Conservation (phyloP, 2,113 vertebrate genomes). For the Nanorana parkeri region DNA sequence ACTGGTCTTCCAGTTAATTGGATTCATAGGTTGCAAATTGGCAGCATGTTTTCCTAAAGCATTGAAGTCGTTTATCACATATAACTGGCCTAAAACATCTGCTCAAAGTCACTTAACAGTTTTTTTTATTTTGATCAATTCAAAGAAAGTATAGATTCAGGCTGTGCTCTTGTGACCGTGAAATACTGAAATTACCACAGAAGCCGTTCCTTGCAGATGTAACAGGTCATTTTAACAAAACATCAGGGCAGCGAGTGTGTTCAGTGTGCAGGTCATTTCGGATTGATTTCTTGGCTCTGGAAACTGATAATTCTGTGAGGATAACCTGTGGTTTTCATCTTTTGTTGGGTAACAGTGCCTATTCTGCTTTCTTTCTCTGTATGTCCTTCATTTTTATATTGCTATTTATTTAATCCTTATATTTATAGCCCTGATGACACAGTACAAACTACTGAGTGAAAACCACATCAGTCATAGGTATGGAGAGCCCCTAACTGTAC, state of each 20-base stretch:
- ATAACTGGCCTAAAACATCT: not conserved
- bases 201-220: slow-evolving; percentile 6
- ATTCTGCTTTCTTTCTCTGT: no score
- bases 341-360: no score
- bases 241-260: slow-evolving; percentile 14
- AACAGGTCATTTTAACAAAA: slow-evolving; percentile 19
- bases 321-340: not conserved
- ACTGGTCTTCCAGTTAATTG: no score
- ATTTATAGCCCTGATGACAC: no score
- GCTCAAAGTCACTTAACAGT: not conserved
- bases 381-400: no score
- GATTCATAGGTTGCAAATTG: no score
- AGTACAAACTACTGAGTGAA: no score
- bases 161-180: not conserved
- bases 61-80: not conserved
- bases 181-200: not conserved
- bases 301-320: slow-evolving; percentile 27
- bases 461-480: no score
- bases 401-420: no score
- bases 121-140: not conserved
- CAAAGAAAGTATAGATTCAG: not conserved
- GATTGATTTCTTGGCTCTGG: slow-evolving; percentile 35
- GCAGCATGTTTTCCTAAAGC: not conserved
- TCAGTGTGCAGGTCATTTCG: not conserved
- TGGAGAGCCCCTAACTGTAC: no score